Base-by-base conservation (phyloP, 1,140 invertebrate genomes). In the Nebria ingens region DNA sequence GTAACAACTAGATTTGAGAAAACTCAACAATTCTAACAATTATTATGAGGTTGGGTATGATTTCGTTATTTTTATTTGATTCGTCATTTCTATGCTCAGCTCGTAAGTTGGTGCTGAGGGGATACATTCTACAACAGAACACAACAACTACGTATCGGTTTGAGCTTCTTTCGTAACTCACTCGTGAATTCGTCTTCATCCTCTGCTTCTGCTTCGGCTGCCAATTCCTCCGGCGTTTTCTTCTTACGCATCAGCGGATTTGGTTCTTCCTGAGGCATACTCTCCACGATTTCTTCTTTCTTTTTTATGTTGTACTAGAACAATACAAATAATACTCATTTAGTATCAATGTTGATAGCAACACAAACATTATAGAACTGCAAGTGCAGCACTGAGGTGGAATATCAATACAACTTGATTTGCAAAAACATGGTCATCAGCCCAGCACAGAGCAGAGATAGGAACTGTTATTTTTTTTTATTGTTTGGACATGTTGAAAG, bases 301-400 rank as follows among this genome's bases (percentile, higher is more conserved):
- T 97, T 98, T 74, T 93, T 93, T 74, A 98, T 95, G 73, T 96
- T 96, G 78, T 98, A 98, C 94, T 97, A 82, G 50, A 85, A 79
- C 60, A 67, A 60, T 60, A 34, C 25, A 6, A 34, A 34, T n/a
- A n/a, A n/a, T n/a, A n/a, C n/a, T n/a, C n/a, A n/a, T n/a, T n/a
- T n/a, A n/a, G n/a, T n/a, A n/a, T n/a, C n/a, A n/a, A n/a, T n/a
- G n/a, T n/a, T n/a, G n/a, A n/a, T n/a, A n/a, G n/a, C n/a, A n/a
- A n/a, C n/a, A n/a, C n/a, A n/a, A n/a, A n/a, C n/a, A n/a, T n/a
- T n/a, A n/a, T n/a, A n/a, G n/a, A n/a, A n/a, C n/a, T n/a, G n/a
- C n/a, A n/a, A n/a, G n/a, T n/a, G n/a, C n/a, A n/a, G n/a, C n/a
- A n/a, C n/a, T n/a, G n/a, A n/a, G n/a, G n/a, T n/a, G n/a, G n/a